Evolutionary conservation across 2,888 invertebrate species (phyloP), one percentile per base, ranked within the genome.

Genomic region (Pemphredon lugubris): DNA sequence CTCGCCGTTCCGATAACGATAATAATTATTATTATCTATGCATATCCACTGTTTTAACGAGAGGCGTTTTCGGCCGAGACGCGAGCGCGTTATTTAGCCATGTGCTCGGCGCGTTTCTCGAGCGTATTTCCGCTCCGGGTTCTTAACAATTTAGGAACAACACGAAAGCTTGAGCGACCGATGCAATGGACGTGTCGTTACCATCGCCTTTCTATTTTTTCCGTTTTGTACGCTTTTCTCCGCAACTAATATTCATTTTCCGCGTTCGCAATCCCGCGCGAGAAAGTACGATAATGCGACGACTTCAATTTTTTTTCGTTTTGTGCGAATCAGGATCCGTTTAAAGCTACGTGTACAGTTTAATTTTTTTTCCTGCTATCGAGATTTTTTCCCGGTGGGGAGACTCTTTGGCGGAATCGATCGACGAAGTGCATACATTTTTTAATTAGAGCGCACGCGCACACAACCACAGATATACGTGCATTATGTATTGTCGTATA

Each of bases 121-220:
- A 23, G 23, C 65, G 51, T 45, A 37, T 57, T 67, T 67, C 68
- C 59, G 39, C 67, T 32, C 37, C 39, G 30, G 39, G 45, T 63
- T 64, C 13, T 40, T 60, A 20, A 53, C 44, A 55, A 57, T 53
- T 51, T 66, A 51, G 50, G 71, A 75, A 75, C 40, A 44, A 63
- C 58, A 61, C 71, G 30, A 55, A 18, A 66, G 57, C 53, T 73
- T 48, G 61, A n/a, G n/a, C 39, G 42, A 20, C 44, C 47, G 16
- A 23, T 7, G 20, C 14, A 20, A 42, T 37, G n/a, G 13, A 1
- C 37, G 13, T 13, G 4, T 4, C 11, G 4, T 34, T 11, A 7
- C n/a, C 37, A 13, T 37, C 44, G 47, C 40, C 34, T 58, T 51
- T 45, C 65, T 30, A 57, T 34, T 34, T 21, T 50, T 51, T 32